Percentiles rank a stretch among this genome's conserved stretches.
Conservation (phyloP, 2,113 vertebrate genomes). For the Acrocephalus arundinaceus region DNA sequence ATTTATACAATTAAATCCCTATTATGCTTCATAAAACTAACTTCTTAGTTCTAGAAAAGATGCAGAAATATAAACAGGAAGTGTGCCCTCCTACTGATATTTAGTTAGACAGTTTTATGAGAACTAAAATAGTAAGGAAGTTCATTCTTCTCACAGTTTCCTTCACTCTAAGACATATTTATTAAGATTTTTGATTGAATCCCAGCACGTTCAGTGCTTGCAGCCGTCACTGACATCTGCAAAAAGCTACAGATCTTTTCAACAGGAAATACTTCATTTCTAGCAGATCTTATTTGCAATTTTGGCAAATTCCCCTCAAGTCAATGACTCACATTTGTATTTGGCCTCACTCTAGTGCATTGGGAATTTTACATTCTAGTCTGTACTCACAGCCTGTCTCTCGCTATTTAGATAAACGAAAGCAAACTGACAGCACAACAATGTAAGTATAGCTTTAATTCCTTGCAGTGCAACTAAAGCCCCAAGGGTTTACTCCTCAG, state of each 20-base stretch:
- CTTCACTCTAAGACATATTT: neutral
- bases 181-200: neutral
- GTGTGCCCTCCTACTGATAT: neutral
- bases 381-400: neutral
- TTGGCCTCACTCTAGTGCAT: neutral
- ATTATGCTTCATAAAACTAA: neutral
- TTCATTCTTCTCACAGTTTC: neutral
- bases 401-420: neutral
- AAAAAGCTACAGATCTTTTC: neutral
- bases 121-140: neutral
- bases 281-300: neutral
- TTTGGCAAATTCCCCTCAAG: neutral
- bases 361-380: neutral
- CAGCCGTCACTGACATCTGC: neutral
- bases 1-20: neutral
- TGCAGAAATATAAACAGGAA: neutral
- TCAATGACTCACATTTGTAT: neutral
- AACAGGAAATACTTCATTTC: neutral
- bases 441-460: neutral
- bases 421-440: neutral
- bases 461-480: neutral
- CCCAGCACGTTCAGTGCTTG: neutral
- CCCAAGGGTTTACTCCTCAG: neutral
- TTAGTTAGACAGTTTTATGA: neutral
- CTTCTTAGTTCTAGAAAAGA: neutral